Conservation (phyloP, 2,888 invertebrate species). For the Drosophila mimica region DNA sequence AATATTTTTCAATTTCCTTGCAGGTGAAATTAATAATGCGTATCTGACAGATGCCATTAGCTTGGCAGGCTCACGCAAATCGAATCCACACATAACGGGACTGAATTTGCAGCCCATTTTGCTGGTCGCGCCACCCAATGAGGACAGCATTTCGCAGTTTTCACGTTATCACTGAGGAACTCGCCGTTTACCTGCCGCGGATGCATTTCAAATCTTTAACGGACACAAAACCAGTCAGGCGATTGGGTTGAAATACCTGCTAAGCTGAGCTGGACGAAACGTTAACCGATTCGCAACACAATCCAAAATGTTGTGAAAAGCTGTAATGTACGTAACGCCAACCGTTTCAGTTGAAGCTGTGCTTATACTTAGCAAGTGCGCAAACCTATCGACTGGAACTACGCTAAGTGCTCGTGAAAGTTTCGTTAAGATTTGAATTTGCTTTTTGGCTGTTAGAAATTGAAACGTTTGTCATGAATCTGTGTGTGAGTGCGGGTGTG, state of each 20-base stretch:
- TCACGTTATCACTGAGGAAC: conserved; percentile 85
- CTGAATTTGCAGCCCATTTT: conserved; percentile 94
- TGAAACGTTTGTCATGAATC: conserved; percentile 27
- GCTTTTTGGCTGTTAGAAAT: conserved; percentile 50
- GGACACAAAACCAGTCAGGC: neutral
- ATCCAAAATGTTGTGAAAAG: neutral
- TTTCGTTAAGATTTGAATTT: conserved; percentile 41
- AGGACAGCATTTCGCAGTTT: conserved; percentile 92
- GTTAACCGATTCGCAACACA: conserved; percentile 9
- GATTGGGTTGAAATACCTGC: conserved; percentile 17
- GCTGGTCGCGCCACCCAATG: conserved; percentile 86
- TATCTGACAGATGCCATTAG: conserved; percentile 94
- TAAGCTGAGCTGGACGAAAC: conserved; percentile 4
- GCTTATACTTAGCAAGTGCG: conserved; percentile 8
- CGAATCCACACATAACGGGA: conserved; percentile 83
- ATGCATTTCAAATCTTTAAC: conserved; percentile 33
- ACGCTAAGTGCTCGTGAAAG: neutral
- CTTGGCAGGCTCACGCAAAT: conserved; percentile 93
- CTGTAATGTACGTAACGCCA: neutral
- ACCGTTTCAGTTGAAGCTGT: neutral
- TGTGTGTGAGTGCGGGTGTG: conserved; percentile 13
- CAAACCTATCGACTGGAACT: neutral
- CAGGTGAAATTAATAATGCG: conserved; percentile 95
- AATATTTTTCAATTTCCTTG: neutral
- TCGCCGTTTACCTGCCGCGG: conserved; percentile 18